These are phyloP conservation scores for Spinus olivaceus DNA, from an alignment of 2,797 vertebrate genomes.

Conservation along the genomic window DNA sequence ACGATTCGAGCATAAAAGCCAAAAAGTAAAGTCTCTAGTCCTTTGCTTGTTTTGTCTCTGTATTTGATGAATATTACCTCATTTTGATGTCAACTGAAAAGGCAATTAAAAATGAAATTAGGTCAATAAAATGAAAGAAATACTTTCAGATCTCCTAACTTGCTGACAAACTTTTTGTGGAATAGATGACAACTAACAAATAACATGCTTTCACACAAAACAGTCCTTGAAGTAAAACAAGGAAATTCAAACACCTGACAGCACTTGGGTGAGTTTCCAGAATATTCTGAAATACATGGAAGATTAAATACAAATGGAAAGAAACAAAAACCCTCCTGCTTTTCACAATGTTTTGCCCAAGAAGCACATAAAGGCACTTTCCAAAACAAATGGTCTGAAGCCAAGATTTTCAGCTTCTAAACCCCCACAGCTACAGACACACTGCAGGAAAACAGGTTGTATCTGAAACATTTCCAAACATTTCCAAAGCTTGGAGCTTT, in stretches of 20 bases:
- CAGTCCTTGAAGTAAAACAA: background rate
- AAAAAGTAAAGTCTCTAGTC: background rate
- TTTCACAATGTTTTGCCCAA: background rate
- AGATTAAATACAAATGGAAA: background rate
- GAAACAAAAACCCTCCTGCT: background rate
- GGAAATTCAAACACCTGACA: background rate
- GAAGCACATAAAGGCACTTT: background rate
- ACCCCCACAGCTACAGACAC: background rate
- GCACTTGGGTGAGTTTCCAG: background rate
- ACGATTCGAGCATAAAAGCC: background rate
- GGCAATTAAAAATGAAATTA: constrained; percentile 29
- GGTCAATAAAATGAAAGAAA: background rate
- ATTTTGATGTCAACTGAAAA: background rate
- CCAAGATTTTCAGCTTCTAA: background rate
- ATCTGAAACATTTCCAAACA: background rate
- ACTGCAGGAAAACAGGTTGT: background rate
- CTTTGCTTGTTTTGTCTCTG: background rate
- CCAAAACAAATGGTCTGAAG: background rate
- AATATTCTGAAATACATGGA: background rate
- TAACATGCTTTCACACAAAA: background rate
- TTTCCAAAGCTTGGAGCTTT: background rate
- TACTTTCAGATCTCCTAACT: background rate
- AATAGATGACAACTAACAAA: background rate
- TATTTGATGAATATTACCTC: background rate
- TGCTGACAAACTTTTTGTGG: background rate